Conservation (phyloP, 2,797 vertebrate species). For the Balearica regulorum region DNA sequence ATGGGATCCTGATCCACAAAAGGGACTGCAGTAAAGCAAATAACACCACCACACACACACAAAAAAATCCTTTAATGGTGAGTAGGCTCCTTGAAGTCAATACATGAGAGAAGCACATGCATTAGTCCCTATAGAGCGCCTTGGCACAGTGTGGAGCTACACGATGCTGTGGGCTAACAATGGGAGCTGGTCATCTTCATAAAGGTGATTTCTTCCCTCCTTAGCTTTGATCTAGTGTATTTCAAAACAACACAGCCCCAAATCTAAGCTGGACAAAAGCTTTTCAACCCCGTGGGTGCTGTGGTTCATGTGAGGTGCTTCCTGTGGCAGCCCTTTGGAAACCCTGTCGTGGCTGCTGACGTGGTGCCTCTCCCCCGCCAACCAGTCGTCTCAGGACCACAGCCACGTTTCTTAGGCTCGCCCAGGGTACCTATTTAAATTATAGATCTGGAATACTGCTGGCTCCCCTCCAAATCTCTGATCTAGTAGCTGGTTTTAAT, state of each 20-base stretch:
- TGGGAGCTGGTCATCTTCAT: neutral
- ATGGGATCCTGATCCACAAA: neutral
- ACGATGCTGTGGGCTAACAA: neutral
- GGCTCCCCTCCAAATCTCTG: slow-evolving; percentile 57
- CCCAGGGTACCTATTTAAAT: slow-evolving; percentile 42
- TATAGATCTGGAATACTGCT: slow-evolving; percentile 45
- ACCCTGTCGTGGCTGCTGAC: neutral
- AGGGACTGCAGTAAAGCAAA: neutral
- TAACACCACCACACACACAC: neutral
- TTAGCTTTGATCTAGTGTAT: neutral
- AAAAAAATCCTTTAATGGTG: neutral
- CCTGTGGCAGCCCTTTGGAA: neutral
- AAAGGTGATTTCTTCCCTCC: neutral
- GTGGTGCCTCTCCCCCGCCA: neutral
- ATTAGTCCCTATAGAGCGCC: neutral
- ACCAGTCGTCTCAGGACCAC: neutral
- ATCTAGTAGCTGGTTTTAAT: slow-evolving; percentile 66
- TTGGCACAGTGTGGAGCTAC: neutral
- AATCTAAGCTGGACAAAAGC: neutral
- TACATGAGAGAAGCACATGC: neutral
- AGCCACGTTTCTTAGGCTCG: neutral
- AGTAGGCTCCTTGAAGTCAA: neutral
- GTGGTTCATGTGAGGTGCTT: neutral
- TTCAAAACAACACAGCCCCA: neutral
- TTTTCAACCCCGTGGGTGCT: neutral